Percentiles rank a stretch among this genome's conserved stretches.
These are phyloP conservation scores for Mormyrops attenuatus DNA, from an alignment of 2,797 vertebrate species.

Conservation along the genomic window DNA sequence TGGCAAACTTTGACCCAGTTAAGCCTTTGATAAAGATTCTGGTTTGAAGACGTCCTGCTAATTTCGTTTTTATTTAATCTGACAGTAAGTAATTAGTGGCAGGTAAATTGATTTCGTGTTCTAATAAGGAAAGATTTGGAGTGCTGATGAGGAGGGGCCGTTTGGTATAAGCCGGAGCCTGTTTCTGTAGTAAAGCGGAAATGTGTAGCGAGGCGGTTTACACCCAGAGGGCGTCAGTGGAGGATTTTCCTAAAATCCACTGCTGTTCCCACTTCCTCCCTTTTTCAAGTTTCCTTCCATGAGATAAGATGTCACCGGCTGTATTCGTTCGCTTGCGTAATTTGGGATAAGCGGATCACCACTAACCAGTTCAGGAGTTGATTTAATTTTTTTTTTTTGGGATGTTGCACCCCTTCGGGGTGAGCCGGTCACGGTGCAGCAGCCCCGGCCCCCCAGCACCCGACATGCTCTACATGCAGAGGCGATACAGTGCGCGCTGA, in stretches of 20 bases:
- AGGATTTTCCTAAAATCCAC: background rate
- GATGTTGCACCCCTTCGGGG: background rate
- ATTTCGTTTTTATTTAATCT: background rate
- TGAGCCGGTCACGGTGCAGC: background rate
- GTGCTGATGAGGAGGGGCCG: background rate
- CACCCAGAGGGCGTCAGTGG: background rate
- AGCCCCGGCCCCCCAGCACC: background rate
- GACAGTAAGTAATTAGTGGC: slow-evolving; percentile 5
- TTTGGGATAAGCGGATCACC: background rate
- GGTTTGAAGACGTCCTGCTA: background rate
- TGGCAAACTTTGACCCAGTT: slow-evolving; percentile 8
- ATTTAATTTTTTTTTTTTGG: background rate
- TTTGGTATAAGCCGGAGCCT: background rate
- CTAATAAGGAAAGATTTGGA: background rate
- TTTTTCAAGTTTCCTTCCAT: background rate
- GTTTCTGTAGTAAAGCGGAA: background rate
- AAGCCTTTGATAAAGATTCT: background rate
- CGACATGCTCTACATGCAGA: background rate
- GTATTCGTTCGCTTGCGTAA: background rate
- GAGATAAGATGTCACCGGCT: background rate
- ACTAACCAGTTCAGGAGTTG: background rate
- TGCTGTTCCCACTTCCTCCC: background rate
- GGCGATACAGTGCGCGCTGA: background rate
- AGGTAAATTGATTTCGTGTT: slow-evolving; percentile 16
- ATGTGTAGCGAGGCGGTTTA: background rate